Conservation (phyloP, 2,113 vertebrate genomes). For the Neogobius melanostomus region DNA sequence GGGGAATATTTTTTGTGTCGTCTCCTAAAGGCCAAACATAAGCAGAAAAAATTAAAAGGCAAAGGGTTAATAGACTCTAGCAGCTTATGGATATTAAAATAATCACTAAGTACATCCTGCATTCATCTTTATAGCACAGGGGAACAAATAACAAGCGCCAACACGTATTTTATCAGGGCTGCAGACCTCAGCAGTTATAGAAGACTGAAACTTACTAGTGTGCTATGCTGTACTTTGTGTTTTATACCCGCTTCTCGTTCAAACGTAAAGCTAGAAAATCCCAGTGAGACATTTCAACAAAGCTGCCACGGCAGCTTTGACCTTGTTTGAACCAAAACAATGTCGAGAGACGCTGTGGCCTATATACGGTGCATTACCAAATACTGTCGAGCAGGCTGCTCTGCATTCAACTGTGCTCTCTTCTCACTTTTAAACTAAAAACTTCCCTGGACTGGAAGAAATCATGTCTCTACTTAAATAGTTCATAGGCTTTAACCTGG, state of each 20-base stretch:
- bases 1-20: no score
- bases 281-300: constrained; percentile 4
- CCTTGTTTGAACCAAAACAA: constrained; percentile 15
- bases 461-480: background rate
- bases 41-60: no score
- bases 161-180: background rate
- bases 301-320: constrained; percentile 22
- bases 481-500: no score
- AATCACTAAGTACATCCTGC: no score
- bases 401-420: background rate
- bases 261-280: background rate
- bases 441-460: background rate
- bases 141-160: no score
- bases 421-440: constrained; percentile 7
- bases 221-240: constrained; percentile 8
- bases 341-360: constrained; percentile 18
- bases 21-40: no score
- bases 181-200: constrained; percentile 5
- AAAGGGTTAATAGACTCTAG: no score
- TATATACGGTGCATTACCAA: constrained; percentile 17
- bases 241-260: background rate
- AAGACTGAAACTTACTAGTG: background rate
- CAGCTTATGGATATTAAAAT: no score
- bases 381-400: background rate
- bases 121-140: no score